Conservation (phyloP, 2,797 vertebrate species). For the Hoplostethus atlanticus region DNA sequence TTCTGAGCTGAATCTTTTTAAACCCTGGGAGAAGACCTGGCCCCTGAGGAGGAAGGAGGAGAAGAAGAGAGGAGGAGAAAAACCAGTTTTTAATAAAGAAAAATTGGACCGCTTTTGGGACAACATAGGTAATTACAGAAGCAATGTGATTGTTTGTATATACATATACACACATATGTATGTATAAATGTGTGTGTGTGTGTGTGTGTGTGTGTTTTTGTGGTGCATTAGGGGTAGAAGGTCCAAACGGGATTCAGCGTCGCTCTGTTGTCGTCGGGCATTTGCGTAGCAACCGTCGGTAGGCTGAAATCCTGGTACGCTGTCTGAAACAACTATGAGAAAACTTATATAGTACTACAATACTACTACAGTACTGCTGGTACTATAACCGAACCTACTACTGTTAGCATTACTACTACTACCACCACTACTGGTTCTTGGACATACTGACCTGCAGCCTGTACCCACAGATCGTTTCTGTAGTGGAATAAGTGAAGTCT, state of each 20-base stretch:
- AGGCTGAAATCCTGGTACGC: constrained; percentile 63
- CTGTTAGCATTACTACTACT: too few species aligned
- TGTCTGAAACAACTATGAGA: constrained; percentile 71
- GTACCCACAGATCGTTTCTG: constrained; percentile 65
- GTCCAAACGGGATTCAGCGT: constrained; percentile 77
- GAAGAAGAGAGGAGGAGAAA: not conserved
- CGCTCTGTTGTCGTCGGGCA: constrained; percentile 70
- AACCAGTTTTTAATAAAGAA: not conserved
- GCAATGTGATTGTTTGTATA: not conserved
- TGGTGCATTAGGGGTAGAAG: constrained; percentile 79
- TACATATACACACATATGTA: too few species aligned
- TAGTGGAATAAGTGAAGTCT: constrained; percentile 62
- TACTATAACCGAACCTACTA: too few species aligned
- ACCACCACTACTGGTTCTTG: too few species aligned
- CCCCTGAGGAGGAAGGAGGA: constrained; percentile 65
- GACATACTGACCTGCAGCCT: constrained; percentile 72
- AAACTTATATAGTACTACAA: not conserved
- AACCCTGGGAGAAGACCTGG: constrained; percentile 80
- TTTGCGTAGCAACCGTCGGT: constrained; percentile 67
- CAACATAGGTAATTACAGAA: not conserved
- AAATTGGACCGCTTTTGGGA: not conserved
- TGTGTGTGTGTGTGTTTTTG: constrained; percentile 6
- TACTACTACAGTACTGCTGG: not conserved
- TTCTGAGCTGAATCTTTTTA: constrained; percentile 85
- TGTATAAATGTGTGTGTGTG: not conserved